phyloP scores from a whole-genome alignment of 2,797 vertebrate species.

The Scolopax bukidnonensis region DNA sequence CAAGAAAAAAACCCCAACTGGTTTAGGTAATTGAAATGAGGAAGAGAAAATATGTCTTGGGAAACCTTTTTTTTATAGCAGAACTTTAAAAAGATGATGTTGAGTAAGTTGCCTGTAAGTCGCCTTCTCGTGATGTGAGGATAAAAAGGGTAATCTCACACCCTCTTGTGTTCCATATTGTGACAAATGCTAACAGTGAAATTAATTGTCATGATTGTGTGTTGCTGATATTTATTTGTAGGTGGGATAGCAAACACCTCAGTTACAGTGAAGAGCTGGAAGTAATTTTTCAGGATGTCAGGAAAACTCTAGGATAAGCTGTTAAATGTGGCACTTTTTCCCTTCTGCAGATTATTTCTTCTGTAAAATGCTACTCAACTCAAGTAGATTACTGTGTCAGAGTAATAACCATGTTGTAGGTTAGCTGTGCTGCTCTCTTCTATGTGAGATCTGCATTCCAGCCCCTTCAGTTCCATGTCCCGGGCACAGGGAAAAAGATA shows the following conservation, averaged over 20 bases:
- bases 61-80: background rate
- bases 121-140: background rate
- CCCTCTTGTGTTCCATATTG: accelerated
- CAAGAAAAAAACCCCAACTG: background rate
- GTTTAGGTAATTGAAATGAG: background rate
- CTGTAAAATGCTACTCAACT: background rate
- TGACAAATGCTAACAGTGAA: background rate
- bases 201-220: background rate
- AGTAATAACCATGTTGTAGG: background rate
- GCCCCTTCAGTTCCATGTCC: background rate
- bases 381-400: background rate
- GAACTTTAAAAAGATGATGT: background rate
- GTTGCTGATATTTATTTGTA: background rate
- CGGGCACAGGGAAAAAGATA: background rate
- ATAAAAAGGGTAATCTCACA: background rate
- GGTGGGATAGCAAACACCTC: background rate
- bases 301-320: background rate
- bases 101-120: background rate
- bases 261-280: background rate
- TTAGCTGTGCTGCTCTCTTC: background rate
- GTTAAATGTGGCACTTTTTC: background rate
- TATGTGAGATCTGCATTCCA: background rate
- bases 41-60: background rate
- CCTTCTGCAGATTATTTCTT: background rate
- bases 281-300: background rate